Conservation (phyloP, 2,113 vertebrate species). For the Crotalus helleri region DNA sequence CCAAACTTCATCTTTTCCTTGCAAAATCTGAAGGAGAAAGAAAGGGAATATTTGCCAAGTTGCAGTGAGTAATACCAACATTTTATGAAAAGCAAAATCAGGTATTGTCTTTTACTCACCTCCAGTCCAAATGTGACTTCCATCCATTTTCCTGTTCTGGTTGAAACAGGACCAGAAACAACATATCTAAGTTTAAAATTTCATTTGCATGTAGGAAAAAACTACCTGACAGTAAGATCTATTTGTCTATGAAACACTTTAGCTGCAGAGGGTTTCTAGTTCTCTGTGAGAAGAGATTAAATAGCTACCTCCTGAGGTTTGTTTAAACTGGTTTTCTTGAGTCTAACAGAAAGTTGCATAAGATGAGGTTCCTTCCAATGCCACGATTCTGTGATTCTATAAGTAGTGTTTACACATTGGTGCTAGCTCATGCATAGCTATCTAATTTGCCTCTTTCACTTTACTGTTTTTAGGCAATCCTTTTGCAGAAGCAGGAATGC, state of each 20-base stretch:
- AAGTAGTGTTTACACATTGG: not conserved
- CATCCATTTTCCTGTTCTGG: too few relatives aligned
- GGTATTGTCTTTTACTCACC: too few relatives aligned
- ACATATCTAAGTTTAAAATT: too few relatives aligned
- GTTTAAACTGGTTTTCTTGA: not conserved
- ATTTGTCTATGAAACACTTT: not conserved
- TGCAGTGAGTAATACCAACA: too few relatives aligned
- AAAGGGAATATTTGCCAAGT: too few relatives aligned
- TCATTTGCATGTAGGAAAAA: too few relatives aligned
- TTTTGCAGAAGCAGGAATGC: not conserved
- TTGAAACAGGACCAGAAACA: too few relatives aligned
- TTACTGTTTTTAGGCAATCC: not conserved
- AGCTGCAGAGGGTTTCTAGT: not conserved
- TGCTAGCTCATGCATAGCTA: not conserved
- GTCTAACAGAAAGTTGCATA: not conserved
- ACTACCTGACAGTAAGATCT: not conserved
- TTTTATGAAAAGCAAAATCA: too few relatives aligned
- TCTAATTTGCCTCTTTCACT: not conserved
- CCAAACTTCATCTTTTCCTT: too few relatives aligned
- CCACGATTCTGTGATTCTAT: not conserved
- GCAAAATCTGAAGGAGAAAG: too few relatives aligned
- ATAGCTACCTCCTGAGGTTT: not conserved
- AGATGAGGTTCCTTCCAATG: not conserved
- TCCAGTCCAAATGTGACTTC: too few relatives aligned
- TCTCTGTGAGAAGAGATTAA: not conserved